Percentiles rank a stretch among this genome's conserved stretches.
phyloP scores from a whole-genome alignment of 2,797 vertebrate genomes.

The Chelonia mydas region DNA sequence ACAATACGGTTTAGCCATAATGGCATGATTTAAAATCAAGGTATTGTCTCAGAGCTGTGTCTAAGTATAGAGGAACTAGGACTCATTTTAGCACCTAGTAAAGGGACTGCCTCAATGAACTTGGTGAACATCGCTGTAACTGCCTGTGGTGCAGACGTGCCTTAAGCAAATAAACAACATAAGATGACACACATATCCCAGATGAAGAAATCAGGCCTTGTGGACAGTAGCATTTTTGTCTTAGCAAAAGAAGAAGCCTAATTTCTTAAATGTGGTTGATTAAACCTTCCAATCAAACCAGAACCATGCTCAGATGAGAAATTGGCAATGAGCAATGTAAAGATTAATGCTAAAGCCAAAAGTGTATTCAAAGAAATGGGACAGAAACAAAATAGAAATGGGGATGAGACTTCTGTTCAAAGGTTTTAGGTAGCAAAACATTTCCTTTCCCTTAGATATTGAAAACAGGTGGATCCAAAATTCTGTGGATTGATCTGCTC shows the following conservation, averaged over 20 bases:
- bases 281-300: constrained; percentile 5
- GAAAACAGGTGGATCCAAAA: neutral
- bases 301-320: neutral
- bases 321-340: neutral
- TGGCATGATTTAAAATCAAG: neutral
- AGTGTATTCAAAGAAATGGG: neutral
- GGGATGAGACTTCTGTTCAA: neutral
- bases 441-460: neutral
- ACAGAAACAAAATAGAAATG: neutral
- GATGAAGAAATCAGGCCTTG: neutral
- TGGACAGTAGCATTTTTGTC: neutral
- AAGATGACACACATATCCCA: neutral
- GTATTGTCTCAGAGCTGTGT: neutral
- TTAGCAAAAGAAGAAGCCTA: neutral
- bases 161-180: neutral
- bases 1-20: neutral
- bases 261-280: neutral
- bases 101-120: neutral
- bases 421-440: neutral
- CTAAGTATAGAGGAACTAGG: neutral
- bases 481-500: neutral
- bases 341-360: neutral
- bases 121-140: neutral
- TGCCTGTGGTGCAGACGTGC: neutral
- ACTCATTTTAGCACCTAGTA: neutral